Conservation (phyloP, 2,113 vertebrate species). For the Laterallus jamaicensis region DNA sequence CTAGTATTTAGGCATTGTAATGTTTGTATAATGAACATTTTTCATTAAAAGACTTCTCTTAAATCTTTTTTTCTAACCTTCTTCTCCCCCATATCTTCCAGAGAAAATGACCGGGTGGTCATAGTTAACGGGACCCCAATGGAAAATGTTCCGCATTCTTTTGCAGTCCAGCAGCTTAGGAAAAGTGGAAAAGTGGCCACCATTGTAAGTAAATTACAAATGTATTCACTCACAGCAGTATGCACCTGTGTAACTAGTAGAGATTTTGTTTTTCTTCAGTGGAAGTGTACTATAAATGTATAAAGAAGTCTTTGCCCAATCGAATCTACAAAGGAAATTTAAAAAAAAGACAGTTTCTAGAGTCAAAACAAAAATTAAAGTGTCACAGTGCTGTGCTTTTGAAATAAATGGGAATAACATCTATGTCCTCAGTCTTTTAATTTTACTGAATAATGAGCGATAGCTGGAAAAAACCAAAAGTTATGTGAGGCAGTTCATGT, state of each 20-base stretch:
- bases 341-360: not conserved
- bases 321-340: not conserved
- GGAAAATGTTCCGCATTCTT: slow-evolving; percentile 91
- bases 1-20: not conserved
- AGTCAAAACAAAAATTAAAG: not conserved
- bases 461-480: not conserved
- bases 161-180: slow-evolving; percentile 93
- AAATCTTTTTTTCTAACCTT: not conserved
- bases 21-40: not conserved
- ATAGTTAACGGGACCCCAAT: slow-evolving; percentile 90
- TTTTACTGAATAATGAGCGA: not conserved
- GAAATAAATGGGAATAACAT: not conserved
- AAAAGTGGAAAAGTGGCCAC: slow-evolving; percentile 96
- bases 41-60: not conserved
- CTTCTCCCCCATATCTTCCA: slow-evolving; percentile 20
- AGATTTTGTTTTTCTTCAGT: not conserved
- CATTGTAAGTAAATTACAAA: slow-evolving; percentile 83
- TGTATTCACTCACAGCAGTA: not conserved
- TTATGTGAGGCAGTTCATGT: rapidly evolving
- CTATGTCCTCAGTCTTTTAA: not conserved
- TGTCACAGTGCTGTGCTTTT: not conserved
- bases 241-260: not conserved
- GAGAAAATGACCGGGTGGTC: slow-evolving; percentile 92
- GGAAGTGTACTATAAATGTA: not conserved
- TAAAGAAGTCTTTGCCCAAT: not conserved